Base-by-base conservation (phyloP, 2,797 vertebrate genomes). In the Rhinatrema bivittatum region DNA sequence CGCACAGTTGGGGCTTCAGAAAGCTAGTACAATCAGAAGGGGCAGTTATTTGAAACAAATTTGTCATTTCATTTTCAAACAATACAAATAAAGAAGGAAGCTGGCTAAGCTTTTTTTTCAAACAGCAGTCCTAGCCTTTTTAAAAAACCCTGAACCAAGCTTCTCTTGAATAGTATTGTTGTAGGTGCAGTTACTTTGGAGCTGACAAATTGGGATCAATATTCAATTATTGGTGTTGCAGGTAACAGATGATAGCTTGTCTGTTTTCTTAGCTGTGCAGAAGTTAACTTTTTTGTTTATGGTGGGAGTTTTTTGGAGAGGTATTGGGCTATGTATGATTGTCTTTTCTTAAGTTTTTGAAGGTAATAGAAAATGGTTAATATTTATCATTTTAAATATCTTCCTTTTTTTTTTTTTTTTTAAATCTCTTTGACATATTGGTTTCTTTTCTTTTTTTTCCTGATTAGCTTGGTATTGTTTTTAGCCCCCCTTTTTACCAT, bases 161-260 rank as follows among this genome's bases (percentile, higher is more conserved):
- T 29, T 56, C 52, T 46, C 56, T 41, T 43, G 20, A 34, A 43
- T 28, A 20, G 10, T 47, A 36, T 53, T 46, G 50, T 34, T 56
- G n/a, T n/a, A n/a, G 21, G 32, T 76, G 68, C 24, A 68, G 11
- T 77, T 68, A 71, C 68, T 68, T 70, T 50, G 23, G 51, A 57
- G 54, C 58, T 73, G 53, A 66, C 51, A 64, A 73, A 64, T 40
- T 62, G 53, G 59, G 62, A 76, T 83, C 79, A 70, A 80, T 79
- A 80, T 64, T 64, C 53, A 63, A 36, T 70, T 78, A 75, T 71
- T 73, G 59, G 47, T 53, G 40, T 72, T 62, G 66, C 80, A 81
- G 79, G 76, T 65, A 72, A 60, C 33, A 69, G 43, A 56, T 73
- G 53, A 74, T 70, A 40, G 41, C 29, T 56, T 62, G 32, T 57